A percentile compares a stretch with the other conserved stretches of the same genome.
Conservation (phyloP, 1,140 invertebrate genomes). For the Potamilus streckersoni region DNA sequence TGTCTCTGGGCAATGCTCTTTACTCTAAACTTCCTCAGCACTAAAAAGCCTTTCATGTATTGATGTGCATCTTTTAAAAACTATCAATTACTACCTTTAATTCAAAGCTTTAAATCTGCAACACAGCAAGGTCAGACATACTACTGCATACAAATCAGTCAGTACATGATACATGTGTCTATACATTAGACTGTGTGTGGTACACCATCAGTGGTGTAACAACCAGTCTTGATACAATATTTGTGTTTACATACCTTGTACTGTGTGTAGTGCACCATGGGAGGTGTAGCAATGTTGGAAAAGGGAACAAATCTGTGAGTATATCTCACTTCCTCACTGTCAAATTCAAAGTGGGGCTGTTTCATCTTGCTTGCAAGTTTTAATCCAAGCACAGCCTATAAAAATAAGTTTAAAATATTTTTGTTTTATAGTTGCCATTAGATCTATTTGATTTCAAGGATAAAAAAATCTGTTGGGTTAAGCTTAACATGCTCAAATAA, state of each 20-base stretch:
- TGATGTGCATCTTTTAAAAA: no score
- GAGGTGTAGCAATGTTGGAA: conserved; percentile 85
- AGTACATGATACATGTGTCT: not conserved
- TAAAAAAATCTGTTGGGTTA: no score
- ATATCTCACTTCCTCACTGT: conserved; percentile 93
- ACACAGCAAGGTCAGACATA: no score
- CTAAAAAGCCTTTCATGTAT: no score
- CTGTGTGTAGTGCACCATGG: conserved; percentile 88
- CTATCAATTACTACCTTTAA: no score
- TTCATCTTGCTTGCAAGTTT: conserved; percentile 78
- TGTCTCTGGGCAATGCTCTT: no score
- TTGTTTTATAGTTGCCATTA: no score
- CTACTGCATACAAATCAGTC: conserved; percentile 74
- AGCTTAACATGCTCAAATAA: no score
- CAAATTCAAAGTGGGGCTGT: conserved; percentile 87
- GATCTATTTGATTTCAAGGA: no score
- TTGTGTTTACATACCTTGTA: conserved; percentile 70
- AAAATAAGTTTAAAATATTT: not conserved
- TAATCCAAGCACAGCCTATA: conserved; percentile 80
- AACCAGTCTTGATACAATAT: conserved; percentile 63
- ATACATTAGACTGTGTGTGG: conserved; percentile 77
- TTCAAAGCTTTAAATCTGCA: no score
- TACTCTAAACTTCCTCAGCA: no score
- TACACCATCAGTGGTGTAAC: conserved; percentile 90
- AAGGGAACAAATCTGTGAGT: conserved; percentile 94